Percentiles rank a stretch among this genome's conserved stretches.
Conservation (phyloP, 1,140 invertebrate species). For the Drosophila kurseongensis region DNA sequence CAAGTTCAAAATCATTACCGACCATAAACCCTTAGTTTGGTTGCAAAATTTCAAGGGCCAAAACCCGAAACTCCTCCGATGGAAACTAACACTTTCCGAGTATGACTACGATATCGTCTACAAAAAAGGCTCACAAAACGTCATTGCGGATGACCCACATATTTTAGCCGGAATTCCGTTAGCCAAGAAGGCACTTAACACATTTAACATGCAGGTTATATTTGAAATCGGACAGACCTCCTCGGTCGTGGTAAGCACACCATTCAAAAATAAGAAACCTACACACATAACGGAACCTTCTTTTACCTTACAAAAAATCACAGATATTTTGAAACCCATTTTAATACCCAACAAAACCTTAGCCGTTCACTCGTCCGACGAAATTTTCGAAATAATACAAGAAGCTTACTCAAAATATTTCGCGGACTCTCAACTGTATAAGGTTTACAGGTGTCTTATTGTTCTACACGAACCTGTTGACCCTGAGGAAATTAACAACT, state of each 20-base stretch:
- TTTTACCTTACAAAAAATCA: slow-evolving; percentile 3
- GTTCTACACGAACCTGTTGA: background rate
- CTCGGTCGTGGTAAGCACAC: background rate
- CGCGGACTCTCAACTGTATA: background rate
- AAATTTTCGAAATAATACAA: background rate
- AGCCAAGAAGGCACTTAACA: background rate
- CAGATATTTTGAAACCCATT: slow-evolving; percentile 1
- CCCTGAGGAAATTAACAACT: background rate
- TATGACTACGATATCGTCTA: background rate
- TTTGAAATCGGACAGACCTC: background rate
- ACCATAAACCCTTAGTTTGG: background rate
- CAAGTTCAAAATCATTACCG: background rate
- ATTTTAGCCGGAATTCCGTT: background rate
- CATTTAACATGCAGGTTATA: background rate
- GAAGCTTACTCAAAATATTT: background rate
- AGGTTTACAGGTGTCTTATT: background rate
- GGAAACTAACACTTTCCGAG: background rate
- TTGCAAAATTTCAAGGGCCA: background rate
- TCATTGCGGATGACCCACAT: background rate
- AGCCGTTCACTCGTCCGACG: background rate
- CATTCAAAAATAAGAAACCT: background rate
- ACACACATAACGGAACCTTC: background rate
- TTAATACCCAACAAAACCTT: slow-evolving; percentile 2
- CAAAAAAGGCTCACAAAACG: slow-evolving; percentile 1
- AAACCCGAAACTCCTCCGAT: background rate